Evolutionary conservation across 2,797 vertebrate species (phyloP).

Genomic region (Syngnathus rostellatus): DNA sequence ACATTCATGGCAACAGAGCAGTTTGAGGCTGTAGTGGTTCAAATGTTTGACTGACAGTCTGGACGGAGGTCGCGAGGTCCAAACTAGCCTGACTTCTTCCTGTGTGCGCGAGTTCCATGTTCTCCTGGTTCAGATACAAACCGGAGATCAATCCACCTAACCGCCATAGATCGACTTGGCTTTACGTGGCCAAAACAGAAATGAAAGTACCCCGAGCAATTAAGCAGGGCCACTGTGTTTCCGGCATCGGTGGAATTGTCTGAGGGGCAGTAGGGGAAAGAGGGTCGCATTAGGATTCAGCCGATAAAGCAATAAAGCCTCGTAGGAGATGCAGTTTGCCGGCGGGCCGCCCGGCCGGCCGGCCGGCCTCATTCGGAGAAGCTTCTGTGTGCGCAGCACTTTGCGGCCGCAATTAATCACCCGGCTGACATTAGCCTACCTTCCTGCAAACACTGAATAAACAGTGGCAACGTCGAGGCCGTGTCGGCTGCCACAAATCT

Average conservation of each 20-base stretch:
- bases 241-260: constrained; percentile 33
- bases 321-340: constrained; percentile 52
- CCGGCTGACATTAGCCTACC: constrained; percentile 51
- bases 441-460: constrained; percentile 48
- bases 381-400: constrained; percentile 65
- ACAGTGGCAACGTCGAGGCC: constrained; percentile 42
- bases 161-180: neutral
- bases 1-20: too few relatives aligned
- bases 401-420: constrained; percentile 64
- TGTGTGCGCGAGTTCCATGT: neutral
- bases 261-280: constrained; percentile 25
- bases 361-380: constrained; percentile 37
- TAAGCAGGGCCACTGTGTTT: constrained; percentile 32
- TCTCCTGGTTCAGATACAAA: neutral
- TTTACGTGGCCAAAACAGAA: constrained; percentile 6
- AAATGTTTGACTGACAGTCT: neutral
- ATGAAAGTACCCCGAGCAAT: constrained; percentile 19
- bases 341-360: too few relatives aligned
- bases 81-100: neutral
- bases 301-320: constrained; percentile 65
- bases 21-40: neutral
- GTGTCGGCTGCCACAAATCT: constrained; percentile 22
- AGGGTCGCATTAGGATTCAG: constrained; percentile 59
- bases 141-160: neutral
- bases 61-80: neutral